Conservation (phyloP, 2,888 invertebrate genomes). For the Eristalis tenax region DNA sequence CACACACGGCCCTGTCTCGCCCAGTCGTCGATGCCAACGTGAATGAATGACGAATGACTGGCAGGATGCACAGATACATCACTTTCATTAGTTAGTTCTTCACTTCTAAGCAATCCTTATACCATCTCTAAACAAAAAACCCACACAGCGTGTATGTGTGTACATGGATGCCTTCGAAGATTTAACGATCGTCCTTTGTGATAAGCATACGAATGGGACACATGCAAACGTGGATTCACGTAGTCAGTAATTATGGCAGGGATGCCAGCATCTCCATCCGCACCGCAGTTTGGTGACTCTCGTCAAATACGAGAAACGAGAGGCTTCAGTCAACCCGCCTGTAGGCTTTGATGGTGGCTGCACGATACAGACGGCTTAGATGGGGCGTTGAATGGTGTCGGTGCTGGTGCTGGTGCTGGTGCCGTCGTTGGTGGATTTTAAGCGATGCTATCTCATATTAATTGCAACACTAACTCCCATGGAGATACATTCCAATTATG, state of each 20-base stretch:
- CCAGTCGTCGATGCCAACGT: background rate
- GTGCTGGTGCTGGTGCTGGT: too few species aligned
- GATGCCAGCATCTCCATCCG: background rate
- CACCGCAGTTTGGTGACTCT: background rate
- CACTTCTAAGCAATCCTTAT: background rate
- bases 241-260: constrained; percentile 49
- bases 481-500: constrained; percentile 62
- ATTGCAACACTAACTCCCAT: constrained; percentile 61
- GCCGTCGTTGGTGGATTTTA: constrained; percentile 35
- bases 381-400: background rate
- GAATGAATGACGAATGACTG: constrained; percentile 59
- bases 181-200: constrained; percentile 61
- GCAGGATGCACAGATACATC: constrained; percentile 42
- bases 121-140: background rate
- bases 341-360: background rate
- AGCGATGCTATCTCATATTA: constrained; percentile 64
- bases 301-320: constrained; percentile 7
- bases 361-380: constrained; percentile 2
- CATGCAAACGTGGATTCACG: constrained; percentile 39
- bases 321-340: background rate
- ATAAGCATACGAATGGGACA: constrained; percentile 57
- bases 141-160: background rate
- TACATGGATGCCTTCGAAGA: constrained; percentile 40
- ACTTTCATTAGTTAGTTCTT: constrained; percentile 36
- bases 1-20: constrained; percentile 3